Base-by-base conservation (phyloP, 1,140 invertebrate genomes). In the Brachionus rotundiformis region DNA sequence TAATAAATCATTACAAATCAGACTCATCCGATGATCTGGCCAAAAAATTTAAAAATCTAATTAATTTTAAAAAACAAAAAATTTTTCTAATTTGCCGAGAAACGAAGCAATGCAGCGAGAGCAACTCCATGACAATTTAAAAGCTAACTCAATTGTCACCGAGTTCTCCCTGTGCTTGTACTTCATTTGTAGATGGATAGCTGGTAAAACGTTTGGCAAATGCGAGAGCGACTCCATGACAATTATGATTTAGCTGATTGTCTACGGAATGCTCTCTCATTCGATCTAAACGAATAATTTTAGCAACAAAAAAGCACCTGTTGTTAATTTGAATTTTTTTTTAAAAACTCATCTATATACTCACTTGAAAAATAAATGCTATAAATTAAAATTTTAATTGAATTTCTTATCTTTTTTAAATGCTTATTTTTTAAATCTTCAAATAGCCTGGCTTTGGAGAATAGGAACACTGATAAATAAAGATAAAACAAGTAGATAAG, bases 191-290 rank as follows among this genome's bases (percentile, higher is more conserved):
- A 13, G 16, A 31, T 36, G 4, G 19, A 19, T 16, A 54, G 47
- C 23, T 31, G 61, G 6, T 65, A 16, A 4, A 13, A 16, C 33
- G 29, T 71, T 36, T 36, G 19, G 16, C 65, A 39, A 71, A 73
- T 44, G 68, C 68, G 68, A 73, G 68, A 73, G 68, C 68, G 68
- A 73, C 68, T 73, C 68, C 68, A 73, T 73, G 68, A 73, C 68
- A 73, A 73, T 73, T n/a, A 19, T 71, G 3, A 71, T 23, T 11
- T 44, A 44, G 27, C 39, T 33, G 41, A 73, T 73, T 73, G 68
- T 73, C 68, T 23, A 19, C 41, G 36, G 68, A 73, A 44, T 41
- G 68, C 68, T 73, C 68, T 44, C 68, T 44, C 63, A 68, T 68
- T 68, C 31, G 63, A 68, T 29, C 19, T 19, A 68, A 68, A 68